phyloP scores from a whole-genome alignment of 37 sponge, comb jelly and placozoan genomes.

The Corticium candelabrum region DNA sequence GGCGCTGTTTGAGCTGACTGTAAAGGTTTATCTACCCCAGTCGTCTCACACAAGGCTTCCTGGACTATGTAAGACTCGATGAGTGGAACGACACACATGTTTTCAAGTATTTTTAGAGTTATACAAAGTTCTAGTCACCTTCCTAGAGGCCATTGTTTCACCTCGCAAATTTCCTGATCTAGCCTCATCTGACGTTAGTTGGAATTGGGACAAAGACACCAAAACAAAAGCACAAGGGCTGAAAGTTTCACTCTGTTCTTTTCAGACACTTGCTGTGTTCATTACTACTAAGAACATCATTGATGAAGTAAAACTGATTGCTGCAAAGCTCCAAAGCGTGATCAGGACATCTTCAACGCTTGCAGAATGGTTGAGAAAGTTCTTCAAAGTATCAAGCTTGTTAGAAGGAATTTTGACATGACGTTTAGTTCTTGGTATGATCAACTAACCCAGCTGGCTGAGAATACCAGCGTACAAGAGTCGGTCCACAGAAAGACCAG shows the following conservation, averaged over 20 bases:
- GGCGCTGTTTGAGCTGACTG: constrained; percentile 23
- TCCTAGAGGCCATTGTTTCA: constrained; percentile 25
- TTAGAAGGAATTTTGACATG: constrained; percentile 19
- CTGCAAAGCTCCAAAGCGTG: constrained; percentile 40
- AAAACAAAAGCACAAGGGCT: constrained; percentile 27
- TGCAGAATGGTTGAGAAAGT: constrained; percentile 27
- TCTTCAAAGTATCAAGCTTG: constrained; percentile 13
- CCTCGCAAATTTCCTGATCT: constrained; percentile 20
- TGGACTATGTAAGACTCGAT: constrained; percentile 43
- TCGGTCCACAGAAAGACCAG: constrained; percentile 22
- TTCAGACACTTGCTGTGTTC: constrained; percentile 29
- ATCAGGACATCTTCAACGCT: constrained; percentile 26
- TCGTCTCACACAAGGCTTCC: constrained; percentile 30
- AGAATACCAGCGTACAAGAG: constrained; percentile 15
- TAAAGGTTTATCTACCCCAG: constrained; percentile 8
- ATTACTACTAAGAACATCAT: constrained; percentile 27
- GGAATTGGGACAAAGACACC: constrained; percentile 42
- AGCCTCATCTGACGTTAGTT: background rate
- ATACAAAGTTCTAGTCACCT: constrained; percentile 24
- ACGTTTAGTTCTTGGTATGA: constrained; percentile 28
- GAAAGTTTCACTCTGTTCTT: constrained; percentile 24
- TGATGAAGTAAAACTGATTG: constrained; percentile 24
- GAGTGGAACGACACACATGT: constrained; percentile 46
- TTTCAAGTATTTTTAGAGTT: constrained; percentile 32
- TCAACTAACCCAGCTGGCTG: constrained; percentile 21